Percentiles rank a stretch among this genome's conserved stretches.
phyloP scores from a whole-genome alignment of 2,113 vertebrate species.

The Macquaria ambigua region DNA sequence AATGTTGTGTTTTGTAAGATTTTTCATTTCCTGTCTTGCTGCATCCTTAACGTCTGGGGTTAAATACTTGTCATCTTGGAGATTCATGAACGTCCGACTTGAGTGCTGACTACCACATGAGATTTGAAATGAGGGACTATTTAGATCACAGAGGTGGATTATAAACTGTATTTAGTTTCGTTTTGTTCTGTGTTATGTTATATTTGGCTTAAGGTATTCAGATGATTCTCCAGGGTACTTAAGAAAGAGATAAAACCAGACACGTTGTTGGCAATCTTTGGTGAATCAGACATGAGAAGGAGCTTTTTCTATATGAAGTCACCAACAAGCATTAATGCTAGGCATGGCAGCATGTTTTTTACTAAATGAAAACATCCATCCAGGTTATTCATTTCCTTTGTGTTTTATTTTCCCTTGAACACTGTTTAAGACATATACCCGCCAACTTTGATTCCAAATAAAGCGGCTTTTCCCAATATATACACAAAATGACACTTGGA shows the following conservation, averaged over 20 bases:
- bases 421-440: constrained; percentile 24
- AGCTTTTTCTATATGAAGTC: no score
- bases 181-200: no score
- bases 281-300: no score
- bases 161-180: no score
- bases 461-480: background rate
- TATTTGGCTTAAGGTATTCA: no score
- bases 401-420: constrained; percentile 20
- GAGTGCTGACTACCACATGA: background rate
- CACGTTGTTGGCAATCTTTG: no score
- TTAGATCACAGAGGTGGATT: background rate
- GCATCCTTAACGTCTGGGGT: background rate
- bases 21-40: background rate
- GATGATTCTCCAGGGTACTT: no score
- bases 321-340: no score
- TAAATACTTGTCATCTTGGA: background rate
- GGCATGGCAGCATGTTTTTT: background rate
- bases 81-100: background rate
- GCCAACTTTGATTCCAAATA: background rate
- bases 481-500: constrained; percentile 20
- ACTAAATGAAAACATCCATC: background rate
- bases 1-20: background rate
- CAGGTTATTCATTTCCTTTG: background rate
- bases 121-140: background rate
- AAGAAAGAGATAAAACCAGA: no score